Conservation (phyloP, 2,113 vertebrate genomes). For the Nettapus auritus region DNA sequence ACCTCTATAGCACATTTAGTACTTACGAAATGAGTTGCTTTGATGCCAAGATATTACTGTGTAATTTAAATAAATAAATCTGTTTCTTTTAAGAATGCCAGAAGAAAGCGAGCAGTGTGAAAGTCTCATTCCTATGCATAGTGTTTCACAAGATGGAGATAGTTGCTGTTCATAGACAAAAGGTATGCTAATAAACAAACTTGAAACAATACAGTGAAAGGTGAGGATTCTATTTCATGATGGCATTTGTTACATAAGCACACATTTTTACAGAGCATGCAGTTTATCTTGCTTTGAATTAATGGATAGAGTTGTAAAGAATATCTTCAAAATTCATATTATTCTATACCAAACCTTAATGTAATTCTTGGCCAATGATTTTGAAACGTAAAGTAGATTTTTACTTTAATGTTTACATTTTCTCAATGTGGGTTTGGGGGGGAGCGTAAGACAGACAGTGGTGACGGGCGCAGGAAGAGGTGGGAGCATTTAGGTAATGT, state of each 20-base stretch:
- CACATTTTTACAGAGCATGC: not conserved
- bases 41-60: not conserved
- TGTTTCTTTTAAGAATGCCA: constrained; percentile 77
- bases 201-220: not conserved
- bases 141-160: constrained; percentile 80
- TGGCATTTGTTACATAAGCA: not conserved
- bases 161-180: constrained; percentile 79
- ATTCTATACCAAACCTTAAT: not conserved
- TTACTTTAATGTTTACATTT: not conserved
- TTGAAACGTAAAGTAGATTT: not conserved
- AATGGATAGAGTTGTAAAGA: not conserved
- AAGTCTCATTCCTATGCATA: constrained; percentile 92
- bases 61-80: not conserved
- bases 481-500: not conserved
- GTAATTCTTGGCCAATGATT: not conserved
- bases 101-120: constrained; percentile 93
- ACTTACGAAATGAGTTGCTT: not conserved
- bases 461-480: not conserved
- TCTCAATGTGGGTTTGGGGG: not conserved
- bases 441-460: no score
- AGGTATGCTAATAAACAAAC: constrained; percentile 18
- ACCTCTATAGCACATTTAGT: not conserved
- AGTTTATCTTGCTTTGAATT: not conserved
- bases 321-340: not conserved
- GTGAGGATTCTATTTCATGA: not conserved